phyloP scores from a whole-genome alignment of 2,888 invertebrate species.

The Argyra leucocephala region DNA sequence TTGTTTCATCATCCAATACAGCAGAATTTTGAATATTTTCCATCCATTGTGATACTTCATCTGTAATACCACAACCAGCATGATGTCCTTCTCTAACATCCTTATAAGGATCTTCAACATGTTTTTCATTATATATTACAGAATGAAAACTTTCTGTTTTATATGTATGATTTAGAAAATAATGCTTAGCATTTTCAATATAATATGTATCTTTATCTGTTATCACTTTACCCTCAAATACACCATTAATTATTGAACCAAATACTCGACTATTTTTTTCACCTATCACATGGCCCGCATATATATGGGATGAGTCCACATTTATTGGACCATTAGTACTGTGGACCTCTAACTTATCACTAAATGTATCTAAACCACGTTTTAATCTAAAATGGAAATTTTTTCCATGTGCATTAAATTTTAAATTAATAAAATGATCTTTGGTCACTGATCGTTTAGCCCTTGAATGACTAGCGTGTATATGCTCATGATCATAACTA shows the following conservation, averaged over 20 bases:
- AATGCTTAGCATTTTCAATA: constrained; percentile 87
- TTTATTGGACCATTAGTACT: constrained; percentile 58
- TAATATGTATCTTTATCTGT: constrained; percentile 78
- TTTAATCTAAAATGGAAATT: constrained; percentile 76
- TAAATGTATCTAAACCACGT: constrained; percentile 75
- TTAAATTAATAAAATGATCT: constrained; percentile 52
- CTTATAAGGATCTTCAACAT: constrained; percentile 77
- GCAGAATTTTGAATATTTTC: constrained; percentile 74
- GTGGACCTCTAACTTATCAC: constrained; percentile 64
- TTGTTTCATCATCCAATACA: constrained; percentile 46
- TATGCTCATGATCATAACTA: constrained; percentile 61
- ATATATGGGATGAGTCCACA: constrained; percentile 78
- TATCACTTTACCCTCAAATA: constrained; percentile 91
- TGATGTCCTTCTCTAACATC: constrained; percentile 68
- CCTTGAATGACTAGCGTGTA: constrained; percentile 45
- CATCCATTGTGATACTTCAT: constrained; percentile 87
- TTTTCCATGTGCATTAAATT: constrained; percentile 71
- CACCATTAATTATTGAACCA: constrained; percentile 87
- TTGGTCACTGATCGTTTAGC: constrained; percentile 56
- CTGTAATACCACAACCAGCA: constrained; percentile 80
- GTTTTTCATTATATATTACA: constrained; percentile 84
- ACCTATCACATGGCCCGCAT: constrained; percentile 78
- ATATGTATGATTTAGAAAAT: constrained; percentile 58
- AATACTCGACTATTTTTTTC: constrained; percentile 79
- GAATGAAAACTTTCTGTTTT: constrained; percentile 72